These are phyloP conservation scores for Dinomys branickii DNA, from an alignment of 2,113 vertebrate genomes.

Conservation along the genomic window DNA sequence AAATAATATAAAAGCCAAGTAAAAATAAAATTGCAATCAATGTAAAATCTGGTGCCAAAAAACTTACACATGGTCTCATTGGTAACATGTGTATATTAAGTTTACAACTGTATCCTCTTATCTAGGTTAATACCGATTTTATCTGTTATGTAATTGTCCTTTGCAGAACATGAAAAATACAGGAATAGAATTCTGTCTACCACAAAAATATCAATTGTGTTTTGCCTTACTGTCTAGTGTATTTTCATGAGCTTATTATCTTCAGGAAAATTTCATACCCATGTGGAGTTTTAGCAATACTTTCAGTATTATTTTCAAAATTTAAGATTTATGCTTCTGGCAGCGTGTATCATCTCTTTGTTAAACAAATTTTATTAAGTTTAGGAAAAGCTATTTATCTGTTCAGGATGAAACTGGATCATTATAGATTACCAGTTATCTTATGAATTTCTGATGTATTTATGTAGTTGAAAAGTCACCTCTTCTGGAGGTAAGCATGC, in stretches of 20 bases:
- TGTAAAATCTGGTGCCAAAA: background rate
- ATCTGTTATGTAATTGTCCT: background rate
- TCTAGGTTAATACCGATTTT: background rate
- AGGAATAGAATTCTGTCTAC: background rate
- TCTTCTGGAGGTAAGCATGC: background rate
- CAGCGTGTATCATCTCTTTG: background rate
- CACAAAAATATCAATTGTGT: constrained; percentile 39
- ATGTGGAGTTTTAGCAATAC: constrained; percentile 15
- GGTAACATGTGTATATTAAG: background rate
- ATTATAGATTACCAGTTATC: background rate
- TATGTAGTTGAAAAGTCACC: constrained; percentile 5
- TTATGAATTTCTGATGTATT: background rate
- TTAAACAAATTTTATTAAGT: constrained; percentile 26
- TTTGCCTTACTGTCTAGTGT: background rate
- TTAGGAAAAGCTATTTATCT: background rate
- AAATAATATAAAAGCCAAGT: background rate
- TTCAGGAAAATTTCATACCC: constrained; percentile 10
- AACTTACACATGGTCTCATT: background rate
- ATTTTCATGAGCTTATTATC: constrained; percentile 48
- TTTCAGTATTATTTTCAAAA: constrained; percentile 30
- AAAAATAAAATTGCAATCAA: background rate
- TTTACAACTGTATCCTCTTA: background rate
- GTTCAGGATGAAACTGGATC: background rate
- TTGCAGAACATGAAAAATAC: constrained; percentile 23
- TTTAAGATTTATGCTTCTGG: background rate